phyloP scores from a whole-genome alignment of 2,888 invertebrate genomes.

The Drosophila neoperkinsi region DNA sequence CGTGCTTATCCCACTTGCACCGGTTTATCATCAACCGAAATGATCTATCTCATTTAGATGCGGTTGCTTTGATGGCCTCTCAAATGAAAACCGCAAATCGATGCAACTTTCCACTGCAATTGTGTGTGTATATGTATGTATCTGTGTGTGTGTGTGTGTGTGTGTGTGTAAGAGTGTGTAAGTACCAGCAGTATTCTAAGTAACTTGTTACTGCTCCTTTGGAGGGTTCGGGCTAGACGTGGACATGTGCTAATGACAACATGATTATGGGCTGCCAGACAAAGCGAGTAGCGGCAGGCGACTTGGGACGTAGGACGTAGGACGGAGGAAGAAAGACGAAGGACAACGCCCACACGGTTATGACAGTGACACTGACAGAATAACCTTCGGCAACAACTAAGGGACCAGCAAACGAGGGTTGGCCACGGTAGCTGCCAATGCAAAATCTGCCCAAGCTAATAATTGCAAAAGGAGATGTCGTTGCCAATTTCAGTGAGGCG shows the following conservation, averaged over 20 bases:
- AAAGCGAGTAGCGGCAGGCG: conserved; percentile 40
- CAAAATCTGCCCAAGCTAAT: conserved; percentile 52
- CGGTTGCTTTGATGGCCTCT: conserved; percentile 22
- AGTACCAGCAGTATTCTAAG: conserved; percentile 26
- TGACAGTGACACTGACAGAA: conserved; percentile 68
- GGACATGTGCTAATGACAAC: conserved; percentile 72
- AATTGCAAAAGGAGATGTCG: conserved; percentile 50
- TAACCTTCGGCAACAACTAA: conserved; percentile 28
- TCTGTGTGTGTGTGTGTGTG: conserved; percentile 20
- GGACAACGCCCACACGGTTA: conserved; percentile 73
- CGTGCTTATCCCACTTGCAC: background rate
- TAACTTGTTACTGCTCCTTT: conserved; percentile 16
- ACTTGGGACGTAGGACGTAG: conserved; percentile 16
- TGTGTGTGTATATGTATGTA: background rate
- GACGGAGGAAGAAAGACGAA: conserved; percentile 20
- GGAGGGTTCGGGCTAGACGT: conserved; percentile 33
- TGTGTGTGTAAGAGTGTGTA: conserved; percentile 41
- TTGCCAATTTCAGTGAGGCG: conserved; percentile 62
- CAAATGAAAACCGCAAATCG: conserved; percentile 31
- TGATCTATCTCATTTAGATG: background rate
- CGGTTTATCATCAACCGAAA: background rate
- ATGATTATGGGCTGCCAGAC: conserved; percentile 68
- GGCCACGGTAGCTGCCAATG: conserved; percentile 23
- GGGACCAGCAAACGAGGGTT: conserved; percentile 43
- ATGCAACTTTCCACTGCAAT: conserved; percentile 41